These are phyloP conservation scores for Oscheius onirici DNA, from an alignment of 2,888 invertebrate genomes.

Conservation along the genomic window DNA sequence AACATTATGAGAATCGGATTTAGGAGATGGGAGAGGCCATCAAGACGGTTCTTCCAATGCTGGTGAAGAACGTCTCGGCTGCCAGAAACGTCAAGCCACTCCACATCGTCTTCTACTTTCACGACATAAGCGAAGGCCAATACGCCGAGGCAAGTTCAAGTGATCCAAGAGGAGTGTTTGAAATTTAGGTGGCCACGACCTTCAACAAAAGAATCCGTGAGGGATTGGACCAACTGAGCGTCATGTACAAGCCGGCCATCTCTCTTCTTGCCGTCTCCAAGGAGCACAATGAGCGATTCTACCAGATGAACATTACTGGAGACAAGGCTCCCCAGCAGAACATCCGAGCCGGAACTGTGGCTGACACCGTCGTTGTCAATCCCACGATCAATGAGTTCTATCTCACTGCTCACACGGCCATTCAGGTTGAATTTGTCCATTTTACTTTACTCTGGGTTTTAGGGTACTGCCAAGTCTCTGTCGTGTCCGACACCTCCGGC, in stretches of 20 bases:
- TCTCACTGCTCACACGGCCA: slow-evolving; percentile 31
- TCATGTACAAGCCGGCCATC: slow-evolving; percentile 8
- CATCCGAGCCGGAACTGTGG: slow-evolving; percentile 40
- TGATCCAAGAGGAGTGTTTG: neutral
- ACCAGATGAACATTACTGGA: slow-evolving; percentile 1
- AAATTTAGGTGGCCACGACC: slow-evolving; percentile 24
- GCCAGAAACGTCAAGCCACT: neutral
- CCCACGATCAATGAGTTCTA: slow-evolving; percentile 40
- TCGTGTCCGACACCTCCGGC: slow-evolving; percentile 27
- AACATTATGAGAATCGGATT: neutral
- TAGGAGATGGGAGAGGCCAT: slow-evolving; percentile 30
- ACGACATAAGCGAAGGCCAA: slow-evolving; percentile 40
- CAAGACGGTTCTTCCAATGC: slow-evolving; percentile 1
- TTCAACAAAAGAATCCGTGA: slow-evolving; percentile 11
- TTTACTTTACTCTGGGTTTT: neutral
- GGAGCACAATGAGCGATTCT: slow-evolving; percentile 28
- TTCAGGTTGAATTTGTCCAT: slow-evolving; percentile 32
- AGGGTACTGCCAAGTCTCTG: slow-evolving; percentile 42
- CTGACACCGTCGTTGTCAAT: slow-evolving; percentile 38
- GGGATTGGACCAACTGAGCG: neutral
- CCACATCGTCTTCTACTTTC: slow-evolving; percentile 37
- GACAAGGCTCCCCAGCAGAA: slow-evolving; percentile 29
- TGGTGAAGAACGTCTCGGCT: neutral
- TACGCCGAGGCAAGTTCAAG: neutral
- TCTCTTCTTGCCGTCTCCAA: slow-evolving; percentile 24